Conservation (phyloP, 2,113 vertebrate genomes). For the Acrocephalus arundinaceus region DNA sequence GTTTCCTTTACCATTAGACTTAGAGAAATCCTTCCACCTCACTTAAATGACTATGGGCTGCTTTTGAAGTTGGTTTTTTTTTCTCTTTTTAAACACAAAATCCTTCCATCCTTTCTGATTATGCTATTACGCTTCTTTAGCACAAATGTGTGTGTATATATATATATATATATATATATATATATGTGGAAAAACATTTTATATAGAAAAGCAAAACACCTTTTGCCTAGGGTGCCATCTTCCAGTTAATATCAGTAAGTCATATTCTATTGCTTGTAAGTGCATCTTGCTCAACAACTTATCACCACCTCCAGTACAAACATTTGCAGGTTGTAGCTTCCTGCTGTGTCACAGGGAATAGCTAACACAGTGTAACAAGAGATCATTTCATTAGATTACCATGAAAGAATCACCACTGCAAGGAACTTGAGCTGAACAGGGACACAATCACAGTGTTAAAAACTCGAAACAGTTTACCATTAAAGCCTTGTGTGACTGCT, state of each 20-base stretch:
- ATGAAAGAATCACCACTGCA: slow-evolving; percentile 6
- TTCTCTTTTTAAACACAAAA: neutral
- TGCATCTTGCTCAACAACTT: neutral
- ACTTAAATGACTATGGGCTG: neutral
- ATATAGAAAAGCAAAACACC: neutral
- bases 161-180: too few relatives aligned
- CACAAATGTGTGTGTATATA: neutral
- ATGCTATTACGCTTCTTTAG: neutral
- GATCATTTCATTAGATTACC: slow-evolving; percentile 49
- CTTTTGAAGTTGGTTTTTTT: neutral
- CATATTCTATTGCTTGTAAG: neutral
- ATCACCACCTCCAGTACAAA: slow-evolving; percentile 18
- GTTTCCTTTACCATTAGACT: neutral
- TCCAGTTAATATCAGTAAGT: slow-evolving; percentile 54
- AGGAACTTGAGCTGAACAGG: slow-evolving; percentile 5
- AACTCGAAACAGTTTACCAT: slow-evolving; percentile 40
- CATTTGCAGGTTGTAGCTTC: slow-evolving; percentile 6
- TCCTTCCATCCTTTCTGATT: neutral
- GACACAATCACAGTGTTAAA: slow-evolving; percentile 48
- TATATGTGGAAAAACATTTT: neutral
- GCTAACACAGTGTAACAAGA: neutral
- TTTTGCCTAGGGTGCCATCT: slow-evolving; percentile 30
- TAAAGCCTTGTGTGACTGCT: slow-evolving; percentile 26
- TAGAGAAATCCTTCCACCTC: neutral
- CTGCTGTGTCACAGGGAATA: slow-evolving; percentile 41